A percentile compares a stretch with the other conserved stretches of the same genome.
Evolutionary conservation across 2,888 invertebrate species (phyloP).

Genomic region (Eristalinus sepulchralis): DNA sequence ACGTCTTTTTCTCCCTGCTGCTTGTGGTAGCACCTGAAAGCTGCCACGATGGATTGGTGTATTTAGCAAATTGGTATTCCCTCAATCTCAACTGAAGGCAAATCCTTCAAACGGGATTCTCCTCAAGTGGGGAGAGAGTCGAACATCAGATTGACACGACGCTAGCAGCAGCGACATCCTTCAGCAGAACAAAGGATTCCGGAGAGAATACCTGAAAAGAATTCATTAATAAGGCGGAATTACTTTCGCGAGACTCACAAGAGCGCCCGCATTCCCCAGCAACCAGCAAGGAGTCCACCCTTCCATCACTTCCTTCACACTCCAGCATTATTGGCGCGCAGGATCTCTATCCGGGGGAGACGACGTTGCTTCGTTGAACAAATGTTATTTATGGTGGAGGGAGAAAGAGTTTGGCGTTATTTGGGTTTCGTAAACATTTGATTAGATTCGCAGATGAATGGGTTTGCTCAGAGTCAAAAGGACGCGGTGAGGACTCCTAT

Average conservation of each 20-base stretch:
- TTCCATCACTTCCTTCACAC: slow-evolving; percentile 41
- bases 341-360: background rate
- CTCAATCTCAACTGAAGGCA: background rate
- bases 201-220: slow-evolving; percentile 64
- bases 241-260: slow-evolving; percentile 42
- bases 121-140: background rate
- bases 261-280: background rate
- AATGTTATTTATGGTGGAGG: slow-evolving; percentile 64
- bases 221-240: slow-evolving; percentile 66
- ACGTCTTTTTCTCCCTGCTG: background rate
- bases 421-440: slow-evolving; percentile 68
- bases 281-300: background rate
- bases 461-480: slow-evolving; percentile 43
- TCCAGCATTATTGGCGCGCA: background rate
- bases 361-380: slow-evolving; percentile 32
- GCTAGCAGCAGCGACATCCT: slow-evolving; percentile 3
- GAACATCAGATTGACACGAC: background rate
- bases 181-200: slow-evolving; percentile 49
- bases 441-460: slow-evolving; percentile 67
- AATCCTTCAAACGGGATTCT: slow-evolving; percentile 18
- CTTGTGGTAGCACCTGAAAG: slow-evolving; percentile 17
- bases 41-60: slow-evolving; percentile 50
- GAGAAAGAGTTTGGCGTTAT: slow-evolving; percentile 57
- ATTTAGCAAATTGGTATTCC: slow-evolving; percentile 38
- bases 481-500: background rate